Evolutionary conservation across 2,888 invertebrate species (phyloP).

Genomic region (Drosophila prolongata): DNA sequence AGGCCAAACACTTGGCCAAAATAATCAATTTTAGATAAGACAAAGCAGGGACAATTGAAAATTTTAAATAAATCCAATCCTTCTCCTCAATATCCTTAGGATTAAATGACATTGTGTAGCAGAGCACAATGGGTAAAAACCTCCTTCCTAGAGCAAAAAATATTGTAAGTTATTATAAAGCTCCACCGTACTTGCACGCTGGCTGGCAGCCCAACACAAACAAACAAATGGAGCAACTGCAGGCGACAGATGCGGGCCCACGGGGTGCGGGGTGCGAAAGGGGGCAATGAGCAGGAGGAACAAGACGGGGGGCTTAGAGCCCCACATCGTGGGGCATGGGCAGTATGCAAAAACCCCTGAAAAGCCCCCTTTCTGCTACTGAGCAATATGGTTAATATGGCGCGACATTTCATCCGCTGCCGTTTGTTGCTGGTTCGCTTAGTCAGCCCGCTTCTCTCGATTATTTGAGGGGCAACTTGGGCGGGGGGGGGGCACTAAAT

Average conservation of each 20-base stretch:
- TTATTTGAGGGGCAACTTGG: background rate
- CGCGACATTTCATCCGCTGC: slow-evolving; percentile 64
- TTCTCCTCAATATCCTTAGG: too few relatives aligned
- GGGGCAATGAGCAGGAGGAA: slow-evolving; percentile 14
- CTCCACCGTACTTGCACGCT: slow-evolving; percentile 12
- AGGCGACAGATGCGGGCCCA: slow-evolving; percentile 57
- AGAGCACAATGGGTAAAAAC: too few relatives aligned
- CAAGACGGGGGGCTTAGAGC: slow-evolving; percentile 1
- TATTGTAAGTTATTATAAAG: background rate
- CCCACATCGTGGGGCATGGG: slow-evolving; percentile 25
- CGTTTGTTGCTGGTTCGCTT: slow-evolving; percentile 64
- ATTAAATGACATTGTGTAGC: too few relatives aligned
- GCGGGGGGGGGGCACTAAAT: slow-evolving; percentile 60
- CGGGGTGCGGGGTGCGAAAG: slow-evolving; percentile 28
- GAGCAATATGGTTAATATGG: slow-evolving; percentile 67
- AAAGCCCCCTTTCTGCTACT: slow-evolving; percentile 28
- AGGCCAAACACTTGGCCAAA: too few relatives aligned
- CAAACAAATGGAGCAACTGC: slow-evolving; percentile 59
- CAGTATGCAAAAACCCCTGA: slow-evolving; percentile 38
- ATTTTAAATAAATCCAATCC: too few relatives aligned
- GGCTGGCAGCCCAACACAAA: slow-evolving; percentile 41
- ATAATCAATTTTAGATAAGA: too few relatives aligned
- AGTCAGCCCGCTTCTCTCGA: slow-evolving; percentile 68
- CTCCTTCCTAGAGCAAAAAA: too few relatives aligned
- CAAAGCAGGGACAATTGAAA: too few relatives aligned